These are phyloP conservation scores for Himalopsyche phryganea DNA, from an alignment of 1,140 invertebrate genomes.

Conservation along the genomic window DNA sequence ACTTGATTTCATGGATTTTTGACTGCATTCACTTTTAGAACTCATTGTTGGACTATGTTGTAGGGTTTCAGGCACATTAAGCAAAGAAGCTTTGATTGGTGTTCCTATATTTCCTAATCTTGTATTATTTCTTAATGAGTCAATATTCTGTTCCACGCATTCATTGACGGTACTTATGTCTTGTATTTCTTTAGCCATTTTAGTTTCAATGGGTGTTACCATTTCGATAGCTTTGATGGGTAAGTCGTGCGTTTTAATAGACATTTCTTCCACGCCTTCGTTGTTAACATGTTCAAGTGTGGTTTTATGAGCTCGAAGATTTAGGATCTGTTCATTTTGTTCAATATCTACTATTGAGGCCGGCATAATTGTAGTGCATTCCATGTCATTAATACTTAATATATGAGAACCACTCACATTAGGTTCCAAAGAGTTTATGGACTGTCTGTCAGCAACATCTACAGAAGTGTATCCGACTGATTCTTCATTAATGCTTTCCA, in stretches of 20 bases:
- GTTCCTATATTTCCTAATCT: conserved; percentile 40
- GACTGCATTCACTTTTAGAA: conserved; percentile 46
- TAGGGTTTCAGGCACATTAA: conserved; percentile 44
- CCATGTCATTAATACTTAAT: conserved; percentile 49
- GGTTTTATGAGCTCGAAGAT: background rate
- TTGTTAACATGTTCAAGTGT: background rate
- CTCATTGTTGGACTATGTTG: conserved; percentile 47
- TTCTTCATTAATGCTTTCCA: conserved; percentile 10
- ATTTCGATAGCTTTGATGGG: conserved; percentile 29
- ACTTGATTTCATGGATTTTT: conserved; percentile 37
- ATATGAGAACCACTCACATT: conserved; percentile 51
- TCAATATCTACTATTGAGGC: background rate
- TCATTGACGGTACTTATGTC: conserved; percentile 25
- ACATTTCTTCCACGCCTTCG: conserved; percentile 11
- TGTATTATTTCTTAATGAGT: conserved; percentile 36
- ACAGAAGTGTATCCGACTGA: conserved; percentile 22
- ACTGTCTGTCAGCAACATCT: conserved; percentile 39
- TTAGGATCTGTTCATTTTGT: background rate
- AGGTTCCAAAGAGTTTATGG: conserved; percentile 46
- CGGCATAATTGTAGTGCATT: conserved; percentile 21
- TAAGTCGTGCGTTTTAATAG: conserved; percentile 29
- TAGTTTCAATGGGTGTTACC: conserved; percentile 3
- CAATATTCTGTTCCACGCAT: conserved; percentile 32
- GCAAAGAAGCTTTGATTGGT: conserved; percentile 40
- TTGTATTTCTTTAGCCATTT: conserved; percentile 36